Evolutionary conservation across 2,797 vertebrate species (phyloP), one percentile per base, ranked within the genome.

Genomic region (Decapterus maruadsi): DNA sequence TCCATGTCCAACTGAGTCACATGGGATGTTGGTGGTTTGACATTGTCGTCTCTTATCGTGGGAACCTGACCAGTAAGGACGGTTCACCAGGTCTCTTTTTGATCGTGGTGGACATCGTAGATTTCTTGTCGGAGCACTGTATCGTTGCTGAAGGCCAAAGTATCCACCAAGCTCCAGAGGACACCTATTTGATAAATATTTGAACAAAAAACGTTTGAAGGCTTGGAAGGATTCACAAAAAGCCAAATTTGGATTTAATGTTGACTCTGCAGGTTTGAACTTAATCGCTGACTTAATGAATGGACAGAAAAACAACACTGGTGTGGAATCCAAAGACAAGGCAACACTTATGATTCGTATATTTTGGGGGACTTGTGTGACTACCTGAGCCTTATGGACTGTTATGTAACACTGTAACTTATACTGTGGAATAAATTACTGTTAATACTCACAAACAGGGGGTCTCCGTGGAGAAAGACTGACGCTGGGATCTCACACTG

Each of bases 71-170:
- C 74, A 55, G 40, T 0, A 26, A 26, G 77, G 48, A 78, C 66
- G 58, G 51, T 46, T 34, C 4, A 70, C 58, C 50, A 80, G 50
- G 68, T 72, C 48, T 72, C 78, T 81, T 43, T 77, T 59, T 26
- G 26, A 84, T 75, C 53, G 46, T 56, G 83, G 73, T 51, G 74
- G 72, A 86, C 45, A 62, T 69, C 1, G 0, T 61, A 64, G 56
- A 51, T 84, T 84, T 83, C 68, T 78, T 72, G 67, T 87, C 61
- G 9, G 70, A 78, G 66, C 83, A 72, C 70, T 84, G 82, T 76
- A 75, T 63, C 5, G 7, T 46, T 67, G 70, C 79, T 80, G 73
- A 89, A 82, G 68, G 73, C 83, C 87, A 89, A 90, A 90, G 77
- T 59, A 64, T 84, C 66, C 53, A 60, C 53, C 22, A 8, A 81